phyloP scores from a whole-genome alignment of 2,113 vertebrate species.

The Mesoclemmys tuberculata region DNA sequence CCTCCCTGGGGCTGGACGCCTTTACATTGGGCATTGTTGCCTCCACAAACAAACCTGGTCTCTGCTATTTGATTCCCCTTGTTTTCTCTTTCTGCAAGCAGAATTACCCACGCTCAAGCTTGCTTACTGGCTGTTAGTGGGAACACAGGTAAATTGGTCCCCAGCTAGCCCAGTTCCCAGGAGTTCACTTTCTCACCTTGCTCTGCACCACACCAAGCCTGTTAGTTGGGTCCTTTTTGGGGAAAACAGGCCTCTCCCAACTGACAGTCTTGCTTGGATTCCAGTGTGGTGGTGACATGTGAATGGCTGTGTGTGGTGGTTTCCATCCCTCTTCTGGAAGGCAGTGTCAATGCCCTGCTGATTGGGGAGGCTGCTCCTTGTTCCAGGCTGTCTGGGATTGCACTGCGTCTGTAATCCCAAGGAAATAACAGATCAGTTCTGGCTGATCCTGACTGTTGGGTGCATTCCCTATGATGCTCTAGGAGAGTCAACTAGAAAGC shows the following conservation, averaged over 20 bases:
- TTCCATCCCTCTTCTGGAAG: neutral
- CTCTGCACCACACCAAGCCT: neutral
- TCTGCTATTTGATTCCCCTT: neutral
- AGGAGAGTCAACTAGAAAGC: neutral
- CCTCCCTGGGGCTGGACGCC: neutral
- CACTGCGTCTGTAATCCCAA: neutral
- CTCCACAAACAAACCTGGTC: neutral
- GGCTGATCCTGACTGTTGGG: neutral
- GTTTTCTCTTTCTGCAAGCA: neutral
- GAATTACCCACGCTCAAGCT: neutral
- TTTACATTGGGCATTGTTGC: neutral
- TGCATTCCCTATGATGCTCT: neutral
- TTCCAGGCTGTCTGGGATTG: too few relatives aligned
- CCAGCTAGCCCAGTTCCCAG: neutral
- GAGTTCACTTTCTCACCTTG: neutral
- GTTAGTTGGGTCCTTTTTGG: neutral
- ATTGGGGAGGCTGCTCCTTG: neutral
- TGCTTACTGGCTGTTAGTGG: neutral
- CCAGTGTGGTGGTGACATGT: neutral
- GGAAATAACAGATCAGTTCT: neutral
- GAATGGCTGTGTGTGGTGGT: neutral
- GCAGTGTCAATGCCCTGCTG: neutral
- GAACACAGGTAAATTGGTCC: neutral
- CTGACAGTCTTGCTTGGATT: neutral
- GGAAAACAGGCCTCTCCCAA: neutral